Evolutionary conservation across 2,797 vertebrate species (phyloP).

Genomic region (Meda fulgida): DNA sequence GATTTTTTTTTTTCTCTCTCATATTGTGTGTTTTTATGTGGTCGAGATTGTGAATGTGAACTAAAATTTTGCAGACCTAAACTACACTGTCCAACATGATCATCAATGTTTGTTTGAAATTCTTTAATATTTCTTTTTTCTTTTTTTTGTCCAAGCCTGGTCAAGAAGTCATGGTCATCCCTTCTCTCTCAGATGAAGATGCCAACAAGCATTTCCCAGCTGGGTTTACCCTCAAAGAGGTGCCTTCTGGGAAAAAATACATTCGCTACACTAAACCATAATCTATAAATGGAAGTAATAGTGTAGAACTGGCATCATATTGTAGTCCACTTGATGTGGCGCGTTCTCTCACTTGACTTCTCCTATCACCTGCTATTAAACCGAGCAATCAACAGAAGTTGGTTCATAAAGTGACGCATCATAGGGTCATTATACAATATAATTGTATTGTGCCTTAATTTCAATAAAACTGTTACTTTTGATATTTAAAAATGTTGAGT

Average conservation of each 20-base stretch:
- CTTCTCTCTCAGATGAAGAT: constrained; percentile 86
- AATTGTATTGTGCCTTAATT: constrained; percentile 64
- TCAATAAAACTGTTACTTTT: constrained; percentile 52
- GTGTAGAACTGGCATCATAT: background rate
- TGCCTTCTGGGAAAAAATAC: constrained; percentile 94
- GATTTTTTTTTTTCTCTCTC: background rate
- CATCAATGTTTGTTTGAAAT: background rate
- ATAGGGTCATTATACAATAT: background rate
- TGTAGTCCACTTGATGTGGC: background rate
- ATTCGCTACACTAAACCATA: constrained; percentile 90
- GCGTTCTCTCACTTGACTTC: background rate
- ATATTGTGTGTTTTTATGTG: background rate
- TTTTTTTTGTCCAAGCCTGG: constrained; percentile 72
- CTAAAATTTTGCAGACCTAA: background rate
- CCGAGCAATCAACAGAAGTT: background rate
- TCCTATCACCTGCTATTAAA: background rate
- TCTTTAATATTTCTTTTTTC: background rate
- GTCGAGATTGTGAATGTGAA: background rate
- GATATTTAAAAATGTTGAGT: background rate
- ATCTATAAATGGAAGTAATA: background rate
- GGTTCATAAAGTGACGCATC: background rate
- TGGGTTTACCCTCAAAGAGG: constrained; percentile 87
- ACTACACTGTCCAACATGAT: background rate
- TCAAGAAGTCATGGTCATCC: constrained; percentile 92
- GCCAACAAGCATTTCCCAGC: constrained; percentile 87